Conservation (phyloP, 1,140 invertebrate species). For the Penaeus chinensis region DNA sequence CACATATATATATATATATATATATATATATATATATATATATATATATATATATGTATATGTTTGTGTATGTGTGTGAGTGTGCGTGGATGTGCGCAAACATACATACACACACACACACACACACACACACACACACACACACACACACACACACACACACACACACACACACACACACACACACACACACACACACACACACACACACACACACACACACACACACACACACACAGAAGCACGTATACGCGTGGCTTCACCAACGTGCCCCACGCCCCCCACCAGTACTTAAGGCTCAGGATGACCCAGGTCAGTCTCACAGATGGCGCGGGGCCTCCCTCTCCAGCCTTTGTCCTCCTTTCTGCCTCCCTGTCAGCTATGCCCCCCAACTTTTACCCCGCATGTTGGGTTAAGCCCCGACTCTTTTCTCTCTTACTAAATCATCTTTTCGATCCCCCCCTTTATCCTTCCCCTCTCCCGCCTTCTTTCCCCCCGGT, state of each 20-base stretch:
- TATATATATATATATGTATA: background rate
- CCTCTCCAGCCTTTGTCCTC: too few relatives aligned
- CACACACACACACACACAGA: conserved; percentile 20
- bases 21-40: conserved; percentile 11
- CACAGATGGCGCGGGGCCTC: too few relatives aligned
- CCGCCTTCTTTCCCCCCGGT: too few relatives aligned
- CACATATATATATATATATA: conserved; percentile 14
- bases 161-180: background rate
- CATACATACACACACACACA: background rate
- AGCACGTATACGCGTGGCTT: background rate
- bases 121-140: background rate
- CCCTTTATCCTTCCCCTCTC: too few relatives aligned
- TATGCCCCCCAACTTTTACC: too few relatives aligned
- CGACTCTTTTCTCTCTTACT: too few relatives aligned
- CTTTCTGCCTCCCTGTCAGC: too few relatives aligned
- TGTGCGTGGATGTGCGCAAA: background rate
- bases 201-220: conserved; percentile 5
- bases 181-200: background rate
- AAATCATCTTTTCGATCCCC: too few relatives aligned
- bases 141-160: background rate
- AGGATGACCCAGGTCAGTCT: too few relatives aligned
- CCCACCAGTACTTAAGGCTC: too few relatives aligned
- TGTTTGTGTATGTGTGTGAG: background rate
- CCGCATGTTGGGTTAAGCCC: too few relatives aligned
- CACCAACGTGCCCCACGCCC: too few relatives aligned